Conservation (phyloP, 2,797 vertebrate species). For the Acipenser oxyrinchus region DNA sequence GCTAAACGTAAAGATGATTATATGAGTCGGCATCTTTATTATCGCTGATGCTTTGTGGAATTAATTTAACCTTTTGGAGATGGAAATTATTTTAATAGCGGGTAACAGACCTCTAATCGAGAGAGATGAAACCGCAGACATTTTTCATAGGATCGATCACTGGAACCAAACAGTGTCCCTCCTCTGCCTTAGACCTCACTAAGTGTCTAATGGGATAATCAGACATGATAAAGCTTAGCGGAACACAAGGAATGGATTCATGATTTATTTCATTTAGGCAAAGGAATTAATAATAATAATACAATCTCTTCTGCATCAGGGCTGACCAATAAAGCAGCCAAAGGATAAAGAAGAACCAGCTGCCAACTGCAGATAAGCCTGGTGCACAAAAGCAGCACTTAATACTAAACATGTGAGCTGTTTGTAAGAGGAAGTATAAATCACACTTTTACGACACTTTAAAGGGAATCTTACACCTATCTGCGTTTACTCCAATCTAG, state of each 20-base stretch:
- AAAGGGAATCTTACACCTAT: not conserved
- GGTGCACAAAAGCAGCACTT: conserved; percentile 19
- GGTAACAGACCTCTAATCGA: conserved; percentile 5
- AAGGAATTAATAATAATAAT: conserved; percentile 29
- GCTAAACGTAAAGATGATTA: not conserved
- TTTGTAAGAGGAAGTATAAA: conserved; percentile 15
- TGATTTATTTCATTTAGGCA: conserved; percentile 26
- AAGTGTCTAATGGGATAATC: conserved; percentile 17
- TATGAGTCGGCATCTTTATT: too few species aligned
- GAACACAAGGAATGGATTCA: conserved; percentile 1
- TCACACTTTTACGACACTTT: conserved; percentile 3
- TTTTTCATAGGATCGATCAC: conserved; percentile 12
- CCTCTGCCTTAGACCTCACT: conserved; percentile 9
- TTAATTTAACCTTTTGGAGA: conserved; percentile 42
- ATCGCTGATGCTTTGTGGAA: not conserved
- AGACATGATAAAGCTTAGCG: conserved; percentile 22
- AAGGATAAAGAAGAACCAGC: conserved; percentile 27
- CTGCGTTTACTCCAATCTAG: not conserved
- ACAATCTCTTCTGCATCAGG: conserved; percentile 16
- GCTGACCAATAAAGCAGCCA: conserved; percentile 20
- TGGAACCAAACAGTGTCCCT: conserved; percentile 10
- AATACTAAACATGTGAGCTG: conserved; percentile 22
- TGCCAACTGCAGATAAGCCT: conserved; percentile 46
- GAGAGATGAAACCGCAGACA: conserved; percentile 13
- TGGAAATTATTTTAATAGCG: conserved; percentile 21